Evolutionary conservation across 2,888 invertebrate genomes (phyloP).

Genomic region (Phaonia tiefii): DNA sequence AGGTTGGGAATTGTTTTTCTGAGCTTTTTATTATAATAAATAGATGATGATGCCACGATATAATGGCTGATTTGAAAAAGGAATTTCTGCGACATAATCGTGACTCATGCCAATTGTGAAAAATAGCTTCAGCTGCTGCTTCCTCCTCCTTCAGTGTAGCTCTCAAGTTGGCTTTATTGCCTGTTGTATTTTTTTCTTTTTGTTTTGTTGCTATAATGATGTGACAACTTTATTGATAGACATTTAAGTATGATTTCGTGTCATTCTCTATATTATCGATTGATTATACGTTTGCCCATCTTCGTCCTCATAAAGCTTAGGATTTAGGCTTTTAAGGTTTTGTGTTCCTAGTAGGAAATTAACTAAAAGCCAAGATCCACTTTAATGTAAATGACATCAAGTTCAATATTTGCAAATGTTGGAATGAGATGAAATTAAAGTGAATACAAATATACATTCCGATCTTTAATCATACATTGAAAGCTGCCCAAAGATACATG

Average conservation of each 20-base stretch:
- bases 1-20: constrained; percentile 26
- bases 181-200: neutral
- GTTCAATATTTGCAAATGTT: no score
- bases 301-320: no score
- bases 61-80: constrained; percentile 51
- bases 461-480: no score
- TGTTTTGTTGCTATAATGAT: constrained; percentile 43
- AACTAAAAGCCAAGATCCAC: no score
- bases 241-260: constrained; percentile 26
- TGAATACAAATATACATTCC: no score
- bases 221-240: constrained; percentile 51
- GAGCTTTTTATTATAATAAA: constrained; percentile 42
- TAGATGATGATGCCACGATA: constrained; percentile 8
- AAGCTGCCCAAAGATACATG: no score
- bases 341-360: no score
- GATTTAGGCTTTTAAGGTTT: no score
- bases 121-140: constrained; percentile 26
- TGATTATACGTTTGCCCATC: constrained; percentile 12
- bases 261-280: constrained; percentile 28
- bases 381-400: no score
- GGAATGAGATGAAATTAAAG: no score
- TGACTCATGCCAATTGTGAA: constrained; percentile 58
- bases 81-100: constrained; percentile 58
- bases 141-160: neutral
- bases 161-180: constrained; percentile 16